Evolutionary conservation across 2,113 vertebrate species (phyloP).

Genomic region (Caranx melampygus): DNA sequence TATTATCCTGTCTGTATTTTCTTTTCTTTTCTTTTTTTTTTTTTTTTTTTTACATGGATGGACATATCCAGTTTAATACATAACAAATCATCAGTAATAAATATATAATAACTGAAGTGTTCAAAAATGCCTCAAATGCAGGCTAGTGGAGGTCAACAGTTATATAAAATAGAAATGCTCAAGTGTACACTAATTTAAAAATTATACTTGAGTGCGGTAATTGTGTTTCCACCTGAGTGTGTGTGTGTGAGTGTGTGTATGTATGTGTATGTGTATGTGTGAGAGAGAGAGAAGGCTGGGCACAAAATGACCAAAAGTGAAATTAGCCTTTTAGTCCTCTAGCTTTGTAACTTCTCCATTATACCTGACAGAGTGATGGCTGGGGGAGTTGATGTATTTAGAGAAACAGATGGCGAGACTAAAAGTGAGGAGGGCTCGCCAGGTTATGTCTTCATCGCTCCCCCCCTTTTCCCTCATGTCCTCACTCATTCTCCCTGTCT

Average conservation of each 20-base stretch:
- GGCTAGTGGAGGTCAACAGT: neutral
- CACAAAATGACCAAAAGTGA: neutral
- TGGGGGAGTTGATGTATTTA: neutral
- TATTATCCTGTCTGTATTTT: neutral
- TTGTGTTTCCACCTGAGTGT: neutral
- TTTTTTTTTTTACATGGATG: no score
- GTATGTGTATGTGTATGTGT: neutral
- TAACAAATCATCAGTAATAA: neutral
- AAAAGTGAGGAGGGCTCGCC: slow-evolving; percentile 36
- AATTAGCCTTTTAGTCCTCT: slow-evolving; percentile 8
- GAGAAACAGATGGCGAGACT: slow-evolving; percentile 37
- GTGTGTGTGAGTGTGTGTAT: neutral
- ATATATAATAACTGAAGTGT: neutral
- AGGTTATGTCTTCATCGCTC: slow-evolving; percentile 62
- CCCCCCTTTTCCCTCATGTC: slow-evolving; percentile 29
- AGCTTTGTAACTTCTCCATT: slow-evolving; percentile 14
- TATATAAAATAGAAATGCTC: neutral
- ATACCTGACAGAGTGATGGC: neutral
- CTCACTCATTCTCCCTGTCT: slow-evolving; percentile 33
- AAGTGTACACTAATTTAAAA: neutral
- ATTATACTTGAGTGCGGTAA: neutral
- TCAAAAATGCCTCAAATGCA: slow-evolving; percentile 16
- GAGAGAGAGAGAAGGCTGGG: neutral
- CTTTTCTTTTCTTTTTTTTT: no score
- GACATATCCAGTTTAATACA: neutral